These are phyloP conservation scores for Himantopus leucocephalus DNA, from an alignment of 2,113 vertebrate genomes.

Conservation along the genomic window DNA sequence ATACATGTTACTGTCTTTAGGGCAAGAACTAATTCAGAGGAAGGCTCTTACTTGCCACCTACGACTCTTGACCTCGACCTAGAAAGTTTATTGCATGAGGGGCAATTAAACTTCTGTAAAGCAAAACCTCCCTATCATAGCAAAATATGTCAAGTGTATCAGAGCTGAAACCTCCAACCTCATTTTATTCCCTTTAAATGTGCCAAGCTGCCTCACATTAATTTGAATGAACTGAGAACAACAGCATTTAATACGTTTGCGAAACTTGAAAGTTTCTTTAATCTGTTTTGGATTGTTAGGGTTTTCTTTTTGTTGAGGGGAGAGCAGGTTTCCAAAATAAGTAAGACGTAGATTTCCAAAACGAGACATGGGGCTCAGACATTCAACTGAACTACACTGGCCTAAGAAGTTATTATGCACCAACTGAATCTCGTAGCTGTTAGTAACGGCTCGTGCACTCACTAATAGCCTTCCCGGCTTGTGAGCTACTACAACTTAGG, in stretches of 20 bases:
- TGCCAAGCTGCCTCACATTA: not conserved
- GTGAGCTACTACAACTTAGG: not conserved
- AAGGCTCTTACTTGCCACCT: not conserved
- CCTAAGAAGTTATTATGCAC: not conserved
- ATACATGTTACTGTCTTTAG: not conserved
- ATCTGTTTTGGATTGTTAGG: not conserved
- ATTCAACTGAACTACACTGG: not conserved
- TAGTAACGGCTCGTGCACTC: not conserved
- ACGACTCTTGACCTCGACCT: slow-evolving; percentile 4
- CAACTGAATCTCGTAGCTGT: not conserved
- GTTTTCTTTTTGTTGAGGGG: not conserved
- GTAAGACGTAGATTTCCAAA: not conserved
- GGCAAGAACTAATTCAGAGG: slow-evolving; percentile 6
- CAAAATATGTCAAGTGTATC: slow-evolving; percentile 12
- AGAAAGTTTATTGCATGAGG: not conserved
- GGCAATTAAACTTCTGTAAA: slow-evolving; percentile 40
- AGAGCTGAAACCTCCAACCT: not conserved
- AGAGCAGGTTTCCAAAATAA: not conserved
- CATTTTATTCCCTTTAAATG: not conserved
- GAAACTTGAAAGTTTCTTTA: not conserved
- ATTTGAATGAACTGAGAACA: slow-evolving; percentile 1
- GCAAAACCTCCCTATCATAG: not conserved
- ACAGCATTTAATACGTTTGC: not conserved
- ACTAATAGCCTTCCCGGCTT: not conserved
- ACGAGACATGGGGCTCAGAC: fast-evolving